Percentiles rank a stretch among this genome's conserved stretches.
phyloP scores from a whole-genome alignment of 2,888 invertebrate genomes.

The Orchesellides sinensis region DNA sequence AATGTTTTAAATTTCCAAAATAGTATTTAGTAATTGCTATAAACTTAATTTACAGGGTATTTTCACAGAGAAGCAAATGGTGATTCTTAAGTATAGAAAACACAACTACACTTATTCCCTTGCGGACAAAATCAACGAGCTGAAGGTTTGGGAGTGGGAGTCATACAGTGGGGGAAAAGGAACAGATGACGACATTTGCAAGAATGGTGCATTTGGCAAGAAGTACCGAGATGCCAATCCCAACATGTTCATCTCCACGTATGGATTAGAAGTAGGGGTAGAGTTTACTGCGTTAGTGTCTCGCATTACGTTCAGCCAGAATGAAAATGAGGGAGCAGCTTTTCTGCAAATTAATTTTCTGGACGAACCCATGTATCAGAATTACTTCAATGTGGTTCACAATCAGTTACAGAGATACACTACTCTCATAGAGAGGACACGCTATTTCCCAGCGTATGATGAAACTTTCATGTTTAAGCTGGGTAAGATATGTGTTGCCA shows the following conservation, averaged over 20 bases:
- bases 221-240: neutral
- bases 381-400: constrained; percentile 28
- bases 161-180: neutral
- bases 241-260: neutral
- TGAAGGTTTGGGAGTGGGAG: constrained; percentile 46
- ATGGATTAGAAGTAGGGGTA: neutral
- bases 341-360: neutral
- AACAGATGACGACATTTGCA: constrained; percentile 40
- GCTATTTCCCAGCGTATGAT: constrained; percentile 2
- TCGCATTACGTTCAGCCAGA: neutral
- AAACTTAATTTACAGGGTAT: neutral
- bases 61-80: neutral
- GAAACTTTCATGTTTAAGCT: constrained; percentile 15
- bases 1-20: neutral
- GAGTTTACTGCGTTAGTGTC: neutral
- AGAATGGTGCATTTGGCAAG: neutral
- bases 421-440: neutral
- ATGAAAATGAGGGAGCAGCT: neutral
- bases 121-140: neutral
- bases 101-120: neutral
- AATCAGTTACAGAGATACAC: constrained; percentile 1
- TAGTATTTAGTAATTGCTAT: too few species aligned
- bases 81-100: neutral
- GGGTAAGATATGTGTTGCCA: neutral
- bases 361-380: neutral